Evolutionary conservation across 2,888 invertebrate species (phyloP), one percentile per base, ranked within the genome.

Genomic region (Lottia scabra): DNA sequence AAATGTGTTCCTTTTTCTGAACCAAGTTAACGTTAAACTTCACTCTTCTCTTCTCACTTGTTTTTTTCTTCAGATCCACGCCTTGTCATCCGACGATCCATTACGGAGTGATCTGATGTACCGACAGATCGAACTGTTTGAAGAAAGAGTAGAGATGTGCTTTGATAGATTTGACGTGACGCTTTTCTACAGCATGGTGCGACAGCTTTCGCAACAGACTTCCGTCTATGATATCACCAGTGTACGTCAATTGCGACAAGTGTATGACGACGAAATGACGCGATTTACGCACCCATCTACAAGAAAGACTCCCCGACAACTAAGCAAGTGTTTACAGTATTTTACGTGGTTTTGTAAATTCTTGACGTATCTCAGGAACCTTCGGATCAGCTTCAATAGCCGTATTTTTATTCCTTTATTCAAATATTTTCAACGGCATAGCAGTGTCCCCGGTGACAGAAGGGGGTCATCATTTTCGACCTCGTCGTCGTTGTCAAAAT

Each of bases 261-360:
- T 56, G 19, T 56, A 56, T 23, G 56, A 56, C 23, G 56, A 56
- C 23, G 56, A 56, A 56, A 56, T 56, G 4, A 23, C 19, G 10
- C 56, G 56, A 0, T 38, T 38, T 38, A 38, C 5, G 1, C 38
- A 38, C 10, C 38, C 38, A 6, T 38, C 38, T 10, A 56, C 19
- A 8, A 56, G 23, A 10, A 8, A 15, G 10, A 10, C 23, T 56
- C 56, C 56, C 5, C 10, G 23, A 13, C 23, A 19, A 13, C 26
- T 8, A 72, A 74, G 38, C 30, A 77, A 71, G 67, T 83, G 72
- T 70, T 76, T 82, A 27, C 80, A 81, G 66, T 84, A 84, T 66
- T 85, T 85, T 68, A 78, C 78, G 3, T 86, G 86, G 86, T 85
- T 82, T 68, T 83, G 84, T 65, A 77, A 83, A 48, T 83, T 83